A percentile compares a stretch with the other conserved stretches of the same genome.
Evolutionary conservation across 2,797 vertebrate genomes (phyloP).

Genomic region (Stomatorhinus walkeri): DNA sequence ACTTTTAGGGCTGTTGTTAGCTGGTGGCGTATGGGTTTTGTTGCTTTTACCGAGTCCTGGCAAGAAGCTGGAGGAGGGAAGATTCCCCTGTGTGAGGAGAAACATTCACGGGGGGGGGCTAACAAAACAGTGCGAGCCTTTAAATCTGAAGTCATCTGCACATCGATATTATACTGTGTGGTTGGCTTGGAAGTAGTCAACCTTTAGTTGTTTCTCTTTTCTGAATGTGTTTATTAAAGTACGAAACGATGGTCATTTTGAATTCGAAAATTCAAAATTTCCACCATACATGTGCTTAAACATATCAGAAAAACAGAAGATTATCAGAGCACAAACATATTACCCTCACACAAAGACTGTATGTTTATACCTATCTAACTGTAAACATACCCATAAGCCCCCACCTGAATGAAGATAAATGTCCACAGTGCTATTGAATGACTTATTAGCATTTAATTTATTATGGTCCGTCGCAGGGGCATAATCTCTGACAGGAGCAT

Average conservation of each 20-base stretch:
- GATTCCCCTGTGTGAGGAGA: not conserved
- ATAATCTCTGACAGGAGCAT: not conserved
- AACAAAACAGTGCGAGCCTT: not conserved
- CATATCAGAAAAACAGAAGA: not conserved
- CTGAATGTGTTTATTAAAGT: not conserved
- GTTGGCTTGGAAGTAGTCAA: not conserved
- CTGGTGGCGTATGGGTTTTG: not conserved
- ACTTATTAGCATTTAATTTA: not conserved
- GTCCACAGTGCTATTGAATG: not conserved
- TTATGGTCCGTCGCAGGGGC: not conserved
- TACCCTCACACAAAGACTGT: not conserved
- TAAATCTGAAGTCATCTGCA: not conserved
- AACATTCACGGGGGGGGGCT: not conserved
- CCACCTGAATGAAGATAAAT: not conserved
- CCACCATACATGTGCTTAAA: not conserved
- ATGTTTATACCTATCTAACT: not conserved
- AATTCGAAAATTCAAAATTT: not conserved
- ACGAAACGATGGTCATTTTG: not conserved
- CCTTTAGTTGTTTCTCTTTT: not conserved
- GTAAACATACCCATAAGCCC: not conserved
- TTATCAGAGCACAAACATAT: not conserved
- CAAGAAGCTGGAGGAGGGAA: not conserved
- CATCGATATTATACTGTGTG: not conserved
- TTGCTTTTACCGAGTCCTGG: conserved; percentile 27
- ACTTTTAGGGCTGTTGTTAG: not conserved